These are phyloP conservation scores for Epirrhoe alternata DNA, from an alignment of 2,888 invertebrate genomes.

Conservation along the genomic window DNA sequence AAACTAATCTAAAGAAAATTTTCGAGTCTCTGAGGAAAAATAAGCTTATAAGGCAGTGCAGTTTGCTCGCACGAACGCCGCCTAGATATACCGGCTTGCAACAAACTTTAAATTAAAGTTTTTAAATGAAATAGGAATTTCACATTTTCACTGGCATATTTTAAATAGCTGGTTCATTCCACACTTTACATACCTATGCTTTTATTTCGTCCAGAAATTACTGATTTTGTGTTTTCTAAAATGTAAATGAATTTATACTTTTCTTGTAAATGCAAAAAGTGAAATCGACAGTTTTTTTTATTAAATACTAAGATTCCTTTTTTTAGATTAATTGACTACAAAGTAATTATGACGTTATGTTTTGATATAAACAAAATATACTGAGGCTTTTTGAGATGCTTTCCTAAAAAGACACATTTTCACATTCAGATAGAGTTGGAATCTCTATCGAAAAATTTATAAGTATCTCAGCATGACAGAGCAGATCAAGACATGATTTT, in stretches of 20 bases:
- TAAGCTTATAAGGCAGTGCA: conserved; percentile 83
- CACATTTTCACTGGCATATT: conserved; percentile 52
- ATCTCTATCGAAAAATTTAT: conserved; percentile 13
- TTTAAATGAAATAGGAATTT: conserved; percentile 69
- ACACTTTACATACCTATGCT: not conserved
- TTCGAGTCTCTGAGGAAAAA: conserved; percentile 80
- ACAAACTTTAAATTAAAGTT: conserved; percentile 83
- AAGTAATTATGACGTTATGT: no score
- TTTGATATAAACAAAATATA: no score
- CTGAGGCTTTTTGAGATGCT: no score
- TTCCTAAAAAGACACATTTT: not conserved
- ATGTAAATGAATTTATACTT: no score
- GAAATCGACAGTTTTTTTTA: no score
- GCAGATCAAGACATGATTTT: conserved; percentile 50
- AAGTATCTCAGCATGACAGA: conserved; percentile 23
- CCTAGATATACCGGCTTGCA: conserved; percentile 70
- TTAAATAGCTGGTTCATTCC: conserved; percentile 15
- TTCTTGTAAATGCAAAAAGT: no score
- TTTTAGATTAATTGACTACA: no score
- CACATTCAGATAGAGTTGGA: not conserved
- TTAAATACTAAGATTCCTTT: no score
- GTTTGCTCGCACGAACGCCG: conserved; percentile 77
- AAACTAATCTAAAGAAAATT: conserved; percentile 85
- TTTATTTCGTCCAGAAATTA: no score
- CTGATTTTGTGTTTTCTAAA: no score